These are phyloP conservation scores for Cotesia glomerata DNA, from an alignment of 1,140 invertebrate species.

Conservation along the genomic window DNA sequence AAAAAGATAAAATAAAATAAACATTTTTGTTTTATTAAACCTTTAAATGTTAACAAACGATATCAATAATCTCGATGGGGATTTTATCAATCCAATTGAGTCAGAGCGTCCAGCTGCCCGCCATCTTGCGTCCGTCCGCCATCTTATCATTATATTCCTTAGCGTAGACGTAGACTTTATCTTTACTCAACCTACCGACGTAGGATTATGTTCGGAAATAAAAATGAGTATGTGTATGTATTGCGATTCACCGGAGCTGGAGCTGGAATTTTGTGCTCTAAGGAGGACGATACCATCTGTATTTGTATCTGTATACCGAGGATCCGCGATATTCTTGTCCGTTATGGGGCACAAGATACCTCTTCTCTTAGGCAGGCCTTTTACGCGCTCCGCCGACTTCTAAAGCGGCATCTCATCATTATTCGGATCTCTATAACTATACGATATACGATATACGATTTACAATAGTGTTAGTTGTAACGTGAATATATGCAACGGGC, in stretches of 20 bases:
- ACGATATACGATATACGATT: no score
- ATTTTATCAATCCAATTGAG: background rate
- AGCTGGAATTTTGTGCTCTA: background rate
- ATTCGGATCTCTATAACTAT: background rate
- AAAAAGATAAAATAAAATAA: conserved; percentile 10
- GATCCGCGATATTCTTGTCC: conserved; percentile 22
- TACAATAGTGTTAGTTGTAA: no score
- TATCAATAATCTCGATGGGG: no score
- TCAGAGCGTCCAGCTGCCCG: no score
- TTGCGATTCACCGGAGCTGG: conserved; percentile 15
- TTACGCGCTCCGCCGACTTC: conserved; percentile 30
- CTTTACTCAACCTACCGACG: no score
- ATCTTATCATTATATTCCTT: no score
- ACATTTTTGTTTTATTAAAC: background rate
- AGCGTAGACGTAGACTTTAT: no score
- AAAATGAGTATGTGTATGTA: background rate
- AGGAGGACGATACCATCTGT: conserved; percentile 25
- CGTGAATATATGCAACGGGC: no score
- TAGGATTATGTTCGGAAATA: background rate
- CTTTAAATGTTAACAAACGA: background rate
- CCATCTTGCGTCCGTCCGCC: no score
- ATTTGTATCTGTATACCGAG: background rate
- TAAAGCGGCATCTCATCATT: conserved; percentile 20
- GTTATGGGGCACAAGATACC: background rate
- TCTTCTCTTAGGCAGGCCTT: background rate